Percentiles rank a stretch among this genome's conserved stretches.
These are phyloP conservation scores for Desoria tigrina DNA, from an alignment of 2,888 invertebrate genomes.

Conservation along the genomic window DNA sequence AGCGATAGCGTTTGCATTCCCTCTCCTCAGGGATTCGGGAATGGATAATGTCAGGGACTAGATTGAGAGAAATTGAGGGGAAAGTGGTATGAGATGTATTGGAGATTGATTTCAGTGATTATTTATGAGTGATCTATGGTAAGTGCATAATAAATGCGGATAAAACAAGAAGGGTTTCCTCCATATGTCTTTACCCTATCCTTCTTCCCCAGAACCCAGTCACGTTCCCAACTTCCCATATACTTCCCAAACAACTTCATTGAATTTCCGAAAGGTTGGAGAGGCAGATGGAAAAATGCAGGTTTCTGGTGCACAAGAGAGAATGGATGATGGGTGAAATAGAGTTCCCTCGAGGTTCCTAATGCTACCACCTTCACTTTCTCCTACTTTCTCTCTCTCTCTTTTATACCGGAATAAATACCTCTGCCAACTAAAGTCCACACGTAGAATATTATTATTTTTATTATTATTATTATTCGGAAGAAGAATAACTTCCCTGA, in stretches of 20 bases:
- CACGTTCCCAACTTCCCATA: no score
- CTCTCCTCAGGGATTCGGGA: neutral
- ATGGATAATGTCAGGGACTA: conserved; percentile 11
- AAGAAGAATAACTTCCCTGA: neutral
- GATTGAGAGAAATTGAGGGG: conserved; percentile 1
- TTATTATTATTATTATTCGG: no score
- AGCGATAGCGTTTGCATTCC: neutral
- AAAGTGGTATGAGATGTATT: conserved; percentile 27
- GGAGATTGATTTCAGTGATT: conserved; percentile 44
- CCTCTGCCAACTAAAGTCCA: no score
- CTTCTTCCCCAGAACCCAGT: conserved; percentile 31
- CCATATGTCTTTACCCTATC: neutral
- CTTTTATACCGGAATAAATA: neutral
- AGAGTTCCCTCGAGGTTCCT: conserved; percentile 6
- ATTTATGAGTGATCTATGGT: conserved; percentile 36
- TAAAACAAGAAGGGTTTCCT: no score
- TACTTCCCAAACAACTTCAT: conserved; percentile 28
- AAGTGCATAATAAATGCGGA: conserved; percentile 15
- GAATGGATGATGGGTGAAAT: conserved; percentile 11
- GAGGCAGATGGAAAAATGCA: neutral
- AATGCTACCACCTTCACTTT: neutral
- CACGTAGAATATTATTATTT: no score
- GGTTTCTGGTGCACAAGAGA: neutral
- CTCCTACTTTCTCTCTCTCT: neutral
- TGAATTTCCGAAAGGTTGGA: neutral